Percentiles rank a stretch among this genome's conserved stretches.
Conservation (phyloP, 2,888 invertebrate genomes). For the Drosophila cognata region DNA sequence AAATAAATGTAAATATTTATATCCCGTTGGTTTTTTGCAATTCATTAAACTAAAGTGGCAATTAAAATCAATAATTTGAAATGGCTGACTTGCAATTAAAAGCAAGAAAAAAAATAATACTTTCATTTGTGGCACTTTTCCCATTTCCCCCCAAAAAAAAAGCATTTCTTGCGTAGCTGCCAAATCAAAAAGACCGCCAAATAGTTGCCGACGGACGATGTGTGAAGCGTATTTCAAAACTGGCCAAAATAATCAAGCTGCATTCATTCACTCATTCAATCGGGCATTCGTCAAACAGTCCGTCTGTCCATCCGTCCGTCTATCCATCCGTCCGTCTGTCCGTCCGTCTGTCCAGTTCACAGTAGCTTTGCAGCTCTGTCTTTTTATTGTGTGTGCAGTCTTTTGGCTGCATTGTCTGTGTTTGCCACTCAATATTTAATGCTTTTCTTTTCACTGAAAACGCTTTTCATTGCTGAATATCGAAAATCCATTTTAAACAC, state of each 20-base stretch:
- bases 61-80: slow-evolving; percentile 22
- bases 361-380: background rate
- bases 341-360: slow-evolving; percentile 2
- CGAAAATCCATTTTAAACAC: slow-evolving; percentile 43
- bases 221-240: slow-evolving; percentile 35
- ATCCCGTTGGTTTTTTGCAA: background rate
- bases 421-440: slow-evolving; percentile 7
- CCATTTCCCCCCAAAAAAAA: slow-evolving; percentile 18
- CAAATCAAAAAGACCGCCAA: slow-evolving; percentile 51
- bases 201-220: slow-evolving; percentile 10
- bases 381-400: slow-evolving; percentile 14
- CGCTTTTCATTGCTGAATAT: slow-evolving; percentile 31
- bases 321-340: background rate
- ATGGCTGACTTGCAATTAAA: slow-evolving; percentile 33
- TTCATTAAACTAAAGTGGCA: background rate
- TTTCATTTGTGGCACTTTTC: slow-evolving; percentile 51
- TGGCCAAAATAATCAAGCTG: slow-evolving; percentile 28
- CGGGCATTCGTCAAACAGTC: background rate
- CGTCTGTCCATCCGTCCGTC: background rate
- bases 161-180: slow-evolving; percentile 20
- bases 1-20: background rate
- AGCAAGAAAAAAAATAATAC: slow-evolving; percentile 10
- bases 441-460: slow-evolving; percentile 24
- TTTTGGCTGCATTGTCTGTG: slow-evolving; percentile 25
- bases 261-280: slow-evolving; percentile 28